Conservation (phyloP, 2,113 vertebrate species). For the Rallus limicola region DNA sequence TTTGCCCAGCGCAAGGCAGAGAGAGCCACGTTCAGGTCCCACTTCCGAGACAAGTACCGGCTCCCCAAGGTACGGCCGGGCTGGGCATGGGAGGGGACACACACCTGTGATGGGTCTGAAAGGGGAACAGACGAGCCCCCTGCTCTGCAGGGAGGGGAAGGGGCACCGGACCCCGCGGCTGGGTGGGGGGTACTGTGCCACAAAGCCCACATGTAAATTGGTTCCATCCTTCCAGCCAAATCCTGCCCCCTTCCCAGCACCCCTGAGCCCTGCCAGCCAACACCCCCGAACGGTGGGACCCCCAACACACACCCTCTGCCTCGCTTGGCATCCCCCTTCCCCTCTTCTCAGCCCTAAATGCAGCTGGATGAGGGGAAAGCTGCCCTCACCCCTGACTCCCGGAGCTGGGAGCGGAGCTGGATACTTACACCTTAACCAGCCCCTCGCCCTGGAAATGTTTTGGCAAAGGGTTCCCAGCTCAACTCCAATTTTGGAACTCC, state of each 20-base stretch:
- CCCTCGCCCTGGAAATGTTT: not conserved
- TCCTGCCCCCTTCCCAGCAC: not conserved
- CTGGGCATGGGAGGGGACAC: not conserved
- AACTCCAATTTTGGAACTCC: not conserved
- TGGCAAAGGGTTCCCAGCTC: not conserved
- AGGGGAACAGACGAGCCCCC: not conserved
- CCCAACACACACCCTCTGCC: too few species aligned
- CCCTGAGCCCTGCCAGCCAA: accelerated
- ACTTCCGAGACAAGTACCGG: slow-evolving; percentile 94
- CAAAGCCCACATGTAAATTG: not conserved
- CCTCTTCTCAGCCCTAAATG: not conserved
- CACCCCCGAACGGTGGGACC: not conserved
- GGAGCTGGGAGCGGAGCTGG: accelerated
- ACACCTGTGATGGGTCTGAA: too few species aligned
- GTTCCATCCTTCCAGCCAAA: not conserved
- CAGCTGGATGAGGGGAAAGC: not conserved
- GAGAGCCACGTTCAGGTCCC: slow-evolving; percentile 90
- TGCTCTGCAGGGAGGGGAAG: not conserved
- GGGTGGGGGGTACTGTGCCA: too few species aligned
- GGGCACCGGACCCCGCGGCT: accelerated
- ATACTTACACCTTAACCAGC: not conserved
- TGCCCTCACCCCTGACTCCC: not conserved
- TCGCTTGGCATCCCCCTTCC: not conserved
- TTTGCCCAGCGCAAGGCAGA: slow-evolving; percentile 96
- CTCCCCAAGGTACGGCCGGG: slow-evolving; percentile 88